Percentiles rank a stretch among this genome's conserved stretches.
Conservation (phyloP, 2,113 vertebrate species). For the Pollachius pollachius region DNA sequence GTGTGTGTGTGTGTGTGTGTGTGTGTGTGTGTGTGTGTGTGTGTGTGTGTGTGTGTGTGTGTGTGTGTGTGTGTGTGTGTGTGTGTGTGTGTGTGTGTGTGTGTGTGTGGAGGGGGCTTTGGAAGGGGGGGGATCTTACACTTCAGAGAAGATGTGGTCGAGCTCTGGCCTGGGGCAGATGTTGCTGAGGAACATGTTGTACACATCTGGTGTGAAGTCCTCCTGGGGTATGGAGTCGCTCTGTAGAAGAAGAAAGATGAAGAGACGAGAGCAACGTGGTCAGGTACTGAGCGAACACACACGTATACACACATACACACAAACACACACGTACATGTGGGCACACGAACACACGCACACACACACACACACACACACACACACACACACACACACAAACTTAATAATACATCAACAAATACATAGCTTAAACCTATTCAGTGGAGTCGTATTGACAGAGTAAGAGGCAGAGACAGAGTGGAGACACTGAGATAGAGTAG, state of each 20-base stretch:
- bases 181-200: slow-evolving; percentile 88
- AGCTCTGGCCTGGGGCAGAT: slow-evolving; percentile 93
- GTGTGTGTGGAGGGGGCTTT: background rate
- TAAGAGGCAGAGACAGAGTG: background rate
- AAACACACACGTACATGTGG: background rate
- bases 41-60: background rate
- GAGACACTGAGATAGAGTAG: background rate
- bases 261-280: no score
- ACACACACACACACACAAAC: background rate
- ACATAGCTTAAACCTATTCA: background rate
- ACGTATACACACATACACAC: background rate
- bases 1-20: no score
- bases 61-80: no score
- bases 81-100: no score
- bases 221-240: slow-evolving; percentile 92
- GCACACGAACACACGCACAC: slow-evolving; percentile 3
- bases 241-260: slow-evolving; percentile 67
- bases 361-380: slow-evolving; percentile 14
- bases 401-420: background rate
- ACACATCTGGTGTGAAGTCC: slow-evolving; percentile 89
- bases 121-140: slow-evolving; percentile 74
- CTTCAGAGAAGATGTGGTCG: slow-evolving; percentile 93
- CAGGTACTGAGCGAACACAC: background rate
- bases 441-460: background rate
- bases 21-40: no score